These are phyloP conservation scores for Ctenopoma multispine DNA, from an alignment of 2,797 vertebrate species.

Conservation along the genomic window DNA sequence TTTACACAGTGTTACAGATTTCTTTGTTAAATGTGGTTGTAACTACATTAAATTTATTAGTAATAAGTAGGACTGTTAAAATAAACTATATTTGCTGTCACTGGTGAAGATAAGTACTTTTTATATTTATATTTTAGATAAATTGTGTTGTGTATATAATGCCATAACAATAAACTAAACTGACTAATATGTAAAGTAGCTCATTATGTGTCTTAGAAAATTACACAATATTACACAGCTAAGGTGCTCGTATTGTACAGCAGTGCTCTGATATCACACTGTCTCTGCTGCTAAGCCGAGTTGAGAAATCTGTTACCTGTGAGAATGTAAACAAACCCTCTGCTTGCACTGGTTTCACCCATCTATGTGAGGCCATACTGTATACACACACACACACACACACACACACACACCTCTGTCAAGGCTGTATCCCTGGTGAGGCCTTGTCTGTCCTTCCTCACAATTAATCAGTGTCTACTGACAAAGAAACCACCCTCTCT, in stretches of 20 bases:
- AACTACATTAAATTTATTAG: too few relatives aligned
- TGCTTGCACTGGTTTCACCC: constrained; percentile 34
- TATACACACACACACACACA: constrained; percentile 36
- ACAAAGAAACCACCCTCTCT: constrained; percentile 55
- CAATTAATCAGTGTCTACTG: constrained; percentile 79
- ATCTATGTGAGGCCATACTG: background rate
- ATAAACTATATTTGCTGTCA: background rate
- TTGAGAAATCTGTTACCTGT: constrained; percentile 54
- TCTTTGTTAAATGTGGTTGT: too few relatives aligned
- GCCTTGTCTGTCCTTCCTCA: constrained; percentile 65
- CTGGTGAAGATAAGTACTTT: constrained; percentile 10
- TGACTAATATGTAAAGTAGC: constrained; percentile 6
- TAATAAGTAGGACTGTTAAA: background rate
- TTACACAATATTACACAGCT: background rate
- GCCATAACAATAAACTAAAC: too few relatives aligned
- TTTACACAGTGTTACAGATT: too few relatives aligned
- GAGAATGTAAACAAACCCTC: constrained; percentile 72
- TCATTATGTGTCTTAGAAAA: background rate
- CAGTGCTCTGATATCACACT: background rate
- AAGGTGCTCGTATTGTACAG: background rate
- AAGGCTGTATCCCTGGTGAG: constrained; percentile 59
- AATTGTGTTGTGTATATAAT: too few relatives aligned
- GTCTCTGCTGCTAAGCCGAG: constrained; percentile 12
- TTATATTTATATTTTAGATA: too few relatives aligned
- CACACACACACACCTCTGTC: constrained; percentile 37